Conservation (phyloP, 2,888 invertebrate species). For the Gastracanthus pulcherrimus region DNA sequence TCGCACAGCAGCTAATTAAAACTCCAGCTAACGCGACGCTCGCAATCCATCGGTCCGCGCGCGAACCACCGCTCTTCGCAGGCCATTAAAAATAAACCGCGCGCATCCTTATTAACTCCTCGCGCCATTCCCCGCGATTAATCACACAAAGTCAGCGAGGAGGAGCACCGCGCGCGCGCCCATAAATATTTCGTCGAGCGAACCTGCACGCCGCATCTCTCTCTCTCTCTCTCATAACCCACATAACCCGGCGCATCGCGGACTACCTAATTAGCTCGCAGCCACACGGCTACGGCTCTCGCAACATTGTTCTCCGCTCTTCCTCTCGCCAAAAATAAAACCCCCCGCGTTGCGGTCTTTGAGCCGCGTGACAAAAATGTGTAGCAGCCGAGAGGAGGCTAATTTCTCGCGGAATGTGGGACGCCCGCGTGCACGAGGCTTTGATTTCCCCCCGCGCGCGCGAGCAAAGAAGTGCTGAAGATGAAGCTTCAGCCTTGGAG, state of each 20-base stretch:
- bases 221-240: neutral
- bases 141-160: too few relatives aligned
- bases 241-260: neutral
- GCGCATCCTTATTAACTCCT: slow-evolving; percentile 16
- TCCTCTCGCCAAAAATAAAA: slow-evolving; percentile 28
- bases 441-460: slow-evolving; percentile 11
- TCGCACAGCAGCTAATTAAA: slow-evolving; percentile 13
- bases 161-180: too few relatives aligned
- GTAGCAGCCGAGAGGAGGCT: slow-evolving; percentile 3
- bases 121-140: slow-evolving; percentile 14
- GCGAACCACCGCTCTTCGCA: neutral
- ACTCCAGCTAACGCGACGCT: neutral
- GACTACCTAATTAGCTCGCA: slow-evolving; percentile 9
- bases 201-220: too few relatives aligned
- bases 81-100: slow-evolving; percentile 30
- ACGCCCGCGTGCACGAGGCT: slow-evolving; percentile 29
- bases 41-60: neutral
- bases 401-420: slow-evolving; percentile 33
- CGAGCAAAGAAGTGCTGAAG: neutral
- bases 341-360: too few relatives aligned
- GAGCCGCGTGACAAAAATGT: slow-evolving; percentile 5
- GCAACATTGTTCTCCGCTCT: slow-evolving; percentile 28
- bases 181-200: too few relatives aligned
- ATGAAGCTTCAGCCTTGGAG: too few relatives aligned
- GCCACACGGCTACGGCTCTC: too few relatives aligned